These are phyloP conservation scores for Sarcophaga bullata DNA, from an alignment of 1,140 invertebrate species.

Conservation along the genomic window DNA sequence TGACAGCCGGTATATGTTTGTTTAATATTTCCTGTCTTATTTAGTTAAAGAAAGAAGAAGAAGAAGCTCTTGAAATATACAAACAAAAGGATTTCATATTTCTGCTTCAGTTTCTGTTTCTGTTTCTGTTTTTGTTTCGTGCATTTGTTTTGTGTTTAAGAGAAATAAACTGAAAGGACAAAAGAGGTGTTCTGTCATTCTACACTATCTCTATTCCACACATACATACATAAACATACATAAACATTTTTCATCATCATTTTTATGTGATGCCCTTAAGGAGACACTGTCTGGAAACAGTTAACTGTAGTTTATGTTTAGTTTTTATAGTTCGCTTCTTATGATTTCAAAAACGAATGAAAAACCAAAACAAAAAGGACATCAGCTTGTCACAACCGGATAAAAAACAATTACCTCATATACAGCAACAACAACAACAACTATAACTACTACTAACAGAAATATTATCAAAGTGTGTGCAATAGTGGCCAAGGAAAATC, in stretches of 20 bases:
- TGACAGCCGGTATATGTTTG: background rate
- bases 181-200: background rate
- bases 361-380: conserved; percentile 26
- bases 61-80: too few relatives aligned
- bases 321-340: conserved; percentile 18
- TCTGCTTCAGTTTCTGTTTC: too few relatives aligned
- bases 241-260: background rate
- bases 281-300: conserved; percentile 13
- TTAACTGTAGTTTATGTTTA: conserved; percentile 28
- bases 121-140: too few relatives aligned
- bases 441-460: background rate
- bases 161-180: background rate
- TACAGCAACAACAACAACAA: background rate
- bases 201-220: background rate
- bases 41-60: background rate
- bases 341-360: conserved; percentile 39
- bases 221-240: too few relatives aligned
- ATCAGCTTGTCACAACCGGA: conserved; percentile 31
- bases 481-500: background rate
- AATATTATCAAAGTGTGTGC: background rate
- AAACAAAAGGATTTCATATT: too few relatives aligned
- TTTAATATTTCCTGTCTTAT: conserved; percentile 15
- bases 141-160: background rate
- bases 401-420: conserved; percentile 47
- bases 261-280: conserved; percentile 38